Conservation (phyloP, 2,113 vertebrate species). For the Phyllostomus discolor region DNA sequence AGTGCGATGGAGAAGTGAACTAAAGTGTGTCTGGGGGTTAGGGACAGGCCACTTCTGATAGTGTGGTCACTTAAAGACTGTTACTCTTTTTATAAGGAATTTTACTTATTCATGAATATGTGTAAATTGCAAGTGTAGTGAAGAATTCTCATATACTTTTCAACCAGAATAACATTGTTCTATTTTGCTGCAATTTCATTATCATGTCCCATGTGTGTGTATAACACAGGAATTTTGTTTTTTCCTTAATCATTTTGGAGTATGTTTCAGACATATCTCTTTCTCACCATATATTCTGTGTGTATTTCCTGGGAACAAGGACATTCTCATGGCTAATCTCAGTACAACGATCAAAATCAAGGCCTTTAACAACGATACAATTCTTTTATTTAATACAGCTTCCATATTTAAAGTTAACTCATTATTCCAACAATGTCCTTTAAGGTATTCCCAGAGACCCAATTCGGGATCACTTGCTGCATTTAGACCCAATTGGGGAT, state of each 20-base stretch:
- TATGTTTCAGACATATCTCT: neutral
- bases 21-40: neutral
- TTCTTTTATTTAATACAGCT: neutral
- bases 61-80: neutral
- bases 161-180: neutral
- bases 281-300: neutral
- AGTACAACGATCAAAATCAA: neutral
- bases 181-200: neutral
- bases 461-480: neutral
- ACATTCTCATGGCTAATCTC: neutral
- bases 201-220: neutral
- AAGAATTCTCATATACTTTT: neutral
- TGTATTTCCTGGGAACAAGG: neutral
- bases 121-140: neutral
- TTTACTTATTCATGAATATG: neutral
- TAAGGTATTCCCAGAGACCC: neutral
- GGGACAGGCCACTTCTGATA: neutral
- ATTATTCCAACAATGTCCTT: neutral
- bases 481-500: neutral
- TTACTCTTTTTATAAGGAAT: neutral
- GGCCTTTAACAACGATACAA: neutral
- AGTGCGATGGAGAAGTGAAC: neutral
- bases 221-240: neutral
- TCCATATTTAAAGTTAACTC: slow-evolving; percentile 13
- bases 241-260: neutral